Evolutionary conservation across 1,140 invertebrate species (phyloP).

Genomic region (Drosophila hydei): DNA sequence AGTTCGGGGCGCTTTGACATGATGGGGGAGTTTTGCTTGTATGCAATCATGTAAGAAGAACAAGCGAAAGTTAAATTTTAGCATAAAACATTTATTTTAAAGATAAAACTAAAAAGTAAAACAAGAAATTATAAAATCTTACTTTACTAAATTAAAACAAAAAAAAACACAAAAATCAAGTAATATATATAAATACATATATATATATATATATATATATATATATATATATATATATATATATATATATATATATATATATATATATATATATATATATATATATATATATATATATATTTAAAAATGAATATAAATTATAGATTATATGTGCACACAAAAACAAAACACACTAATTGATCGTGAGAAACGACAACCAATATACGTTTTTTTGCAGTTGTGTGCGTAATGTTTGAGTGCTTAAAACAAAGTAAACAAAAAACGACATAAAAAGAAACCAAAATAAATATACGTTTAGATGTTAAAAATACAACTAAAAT

Average conservation of each 20-base stretch:
- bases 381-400: constrained; percentile 22
- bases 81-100: constrained; percentile 76
- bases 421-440: constrained; percentile 69
- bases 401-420: constrained; percentile 43
- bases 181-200: constrained; percentile 48
- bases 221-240: constrained; percentile 45
- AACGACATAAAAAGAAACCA: constrained; percentile 67
- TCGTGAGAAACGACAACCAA: constrained; percentile 27
- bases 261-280: constrained; percentile 47
- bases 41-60: constrained; percentile 41
- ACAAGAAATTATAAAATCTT: constrained; percentile 77
- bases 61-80: constrained; percentile 69
- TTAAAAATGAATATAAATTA: neutral
- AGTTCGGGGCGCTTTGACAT: constrained; percentile 5
- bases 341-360: constrained; percentile 38
- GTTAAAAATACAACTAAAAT: constrained; percentile 56
- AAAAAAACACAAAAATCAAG: constrained; percentile 41
- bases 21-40: constrained; percentile 27
- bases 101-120: constrained; percentile 59
- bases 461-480: constrained; percentile 56
- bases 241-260: constrained; percentile 49
- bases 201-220: constrained; percentile 41
- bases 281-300: constrained; percentile 39
- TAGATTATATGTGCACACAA: constrained; percentile 34
- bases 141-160: constrained; percentile 78